Conservation (phyloP, 2,113 vertebrate species). For the Festucalex cinctus region DNA sequence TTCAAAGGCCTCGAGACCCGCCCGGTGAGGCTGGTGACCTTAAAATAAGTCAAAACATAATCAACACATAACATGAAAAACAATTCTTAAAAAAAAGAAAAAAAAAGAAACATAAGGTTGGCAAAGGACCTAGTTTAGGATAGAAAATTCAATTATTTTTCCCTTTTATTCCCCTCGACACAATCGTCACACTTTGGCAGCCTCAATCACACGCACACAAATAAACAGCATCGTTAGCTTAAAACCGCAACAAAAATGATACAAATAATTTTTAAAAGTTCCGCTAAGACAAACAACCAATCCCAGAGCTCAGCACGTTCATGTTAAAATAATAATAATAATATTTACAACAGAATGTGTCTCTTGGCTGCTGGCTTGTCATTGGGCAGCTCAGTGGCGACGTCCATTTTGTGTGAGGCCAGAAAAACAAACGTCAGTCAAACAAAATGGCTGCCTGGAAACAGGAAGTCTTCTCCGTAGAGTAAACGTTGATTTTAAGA, state of each 20-base stretch:
- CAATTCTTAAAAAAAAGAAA: neutral
- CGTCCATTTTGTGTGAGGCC: neutral
- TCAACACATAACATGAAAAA: neutral
- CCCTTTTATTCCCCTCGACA: neutral
- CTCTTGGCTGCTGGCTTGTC: neutral
- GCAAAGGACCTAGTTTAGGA: neutral
- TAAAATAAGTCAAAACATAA: neutral
- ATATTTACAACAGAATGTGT: neutral
- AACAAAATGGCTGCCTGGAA: neutral
- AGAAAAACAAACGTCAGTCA: neutral
- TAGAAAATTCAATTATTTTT: neutral
- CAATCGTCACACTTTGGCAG: neutral
- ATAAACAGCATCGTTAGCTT: neutral
- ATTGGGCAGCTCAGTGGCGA: neutral
- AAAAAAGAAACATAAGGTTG: too few species aligned
- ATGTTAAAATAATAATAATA: neutral
- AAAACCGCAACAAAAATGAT: neutral
- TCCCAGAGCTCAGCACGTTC: neutral
- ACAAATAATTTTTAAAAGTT: neutral
- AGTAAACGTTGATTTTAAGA: neutral
- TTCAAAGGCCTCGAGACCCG: neutral
- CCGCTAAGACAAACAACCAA: neutral
- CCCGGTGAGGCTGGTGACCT: neutral
- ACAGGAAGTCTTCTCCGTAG: neutral
- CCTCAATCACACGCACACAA: neutral